These are phyloP conservation scores for Montipora capitata DNA, from an alignment of 92 coral and sea anemone genomes.

Conservation along the genomic window DNA sequence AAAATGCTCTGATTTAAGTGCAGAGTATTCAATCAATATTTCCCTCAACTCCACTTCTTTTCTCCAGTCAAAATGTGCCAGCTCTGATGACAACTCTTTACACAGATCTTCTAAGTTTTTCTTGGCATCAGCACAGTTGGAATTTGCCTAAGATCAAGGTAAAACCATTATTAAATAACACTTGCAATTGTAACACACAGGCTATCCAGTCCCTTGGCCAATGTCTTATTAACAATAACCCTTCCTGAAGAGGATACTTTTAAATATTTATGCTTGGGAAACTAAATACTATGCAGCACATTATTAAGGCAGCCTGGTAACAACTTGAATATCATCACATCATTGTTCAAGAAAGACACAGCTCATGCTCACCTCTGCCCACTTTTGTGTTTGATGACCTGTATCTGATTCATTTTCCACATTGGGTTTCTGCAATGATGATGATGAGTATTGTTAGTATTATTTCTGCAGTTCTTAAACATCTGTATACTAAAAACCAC, in stretches of 20 bases:
- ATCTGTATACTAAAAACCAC: too few species aligned
- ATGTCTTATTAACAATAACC: background rate
- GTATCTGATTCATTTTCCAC: conserved; percentile 27
- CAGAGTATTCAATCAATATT: conserved; percentile 93
- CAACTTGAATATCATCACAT: too few species aligned
- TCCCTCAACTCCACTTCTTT: conserved; percentile 96
- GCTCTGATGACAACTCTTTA: conserved; percentile 87
- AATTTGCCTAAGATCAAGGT: conserved; percentile 83
- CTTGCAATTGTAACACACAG: background rate
- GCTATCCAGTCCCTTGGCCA: background rate
- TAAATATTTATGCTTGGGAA: too few species aligned
- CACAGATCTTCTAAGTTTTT: conserved; percentile 88
- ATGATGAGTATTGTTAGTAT: background rate
- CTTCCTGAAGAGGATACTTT: background rate
- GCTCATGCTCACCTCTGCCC: conserved; percentile 88
- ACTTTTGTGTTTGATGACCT: conserved; percentile 84
- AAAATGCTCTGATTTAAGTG: conserved; percentile 92
- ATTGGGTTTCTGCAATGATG: background rate
- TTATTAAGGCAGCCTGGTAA: too few species aligned
- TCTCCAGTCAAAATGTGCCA: conserved; percentile 93
- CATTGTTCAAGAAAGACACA: too few species aligned
- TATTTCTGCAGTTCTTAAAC: too few species aligned
- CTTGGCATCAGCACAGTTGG: conserved; percentile 95
- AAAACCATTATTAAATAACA: background rate
- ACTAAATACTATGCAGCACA: too few species aligned